phyloP scores from a whole-genome alignment of 2,113 vertebrate species.

The Erythrocercus mccallii region DNA sequence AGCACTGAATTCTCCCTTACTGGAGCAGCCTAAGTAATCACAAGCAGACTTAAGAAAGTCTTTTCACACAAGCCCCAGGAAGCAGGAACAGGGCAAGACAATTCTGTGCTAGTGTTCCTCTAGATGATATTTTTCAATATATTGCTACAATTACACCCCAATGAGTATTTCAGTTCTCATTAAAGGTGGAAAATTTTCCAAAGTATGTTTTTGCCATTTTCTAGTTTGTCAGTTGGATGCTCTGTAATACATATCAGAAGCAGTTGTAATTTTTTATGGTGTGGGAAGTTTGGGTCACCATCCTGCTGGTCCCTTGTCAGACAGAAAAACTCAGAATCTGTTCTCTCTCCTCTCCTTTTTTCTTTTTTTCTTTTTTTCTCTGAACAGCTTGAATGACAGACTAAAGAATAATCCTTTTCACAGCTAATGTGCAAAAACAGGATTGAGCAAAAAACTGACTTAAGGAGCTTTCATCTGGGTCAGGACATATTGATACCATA shows the following conservation, averaged over 20 bases:
- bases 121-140: background rate
- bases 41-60: background rate
- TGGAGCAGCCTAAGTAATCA: background rate
- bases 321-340: conserved; percentile 48
- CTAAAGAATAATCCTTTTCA: conserved; percentile 72
- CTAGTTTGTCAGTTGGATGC: background rate
- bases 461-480: conserved; percentile 71
- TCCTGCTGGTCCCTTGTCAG: conserved; percentile 17
- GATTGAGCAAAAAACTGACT: conserved; percentile 67
- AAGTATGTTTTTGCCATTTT: background rate
- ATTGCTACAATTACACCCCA: background rate
- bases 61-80: background rate
- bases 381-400: conserved; percentile 68
- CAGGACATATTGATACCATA: conserved; percentile 55
- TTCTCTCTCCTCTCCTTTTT: background rate
- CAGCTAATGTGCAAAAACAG: conserved; percentile 72
- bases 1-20: background rate
- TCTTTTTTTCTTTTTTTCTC: background rate
- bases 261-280: background rate
- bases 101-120: background rate
- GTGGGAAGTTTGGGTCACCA: conserved; percentile 35
- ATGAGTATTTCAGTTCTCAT: background rate
- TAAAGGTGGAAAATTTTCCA: background rate
- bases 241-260: background rate
- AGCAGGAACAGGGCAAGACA: background rate